A percentile compares a stretch with the other conserved stretches of the same genome.
Conservation (phyloP, 2,113 vertebrate species). For the Toxostoma redivivum region DNA sequence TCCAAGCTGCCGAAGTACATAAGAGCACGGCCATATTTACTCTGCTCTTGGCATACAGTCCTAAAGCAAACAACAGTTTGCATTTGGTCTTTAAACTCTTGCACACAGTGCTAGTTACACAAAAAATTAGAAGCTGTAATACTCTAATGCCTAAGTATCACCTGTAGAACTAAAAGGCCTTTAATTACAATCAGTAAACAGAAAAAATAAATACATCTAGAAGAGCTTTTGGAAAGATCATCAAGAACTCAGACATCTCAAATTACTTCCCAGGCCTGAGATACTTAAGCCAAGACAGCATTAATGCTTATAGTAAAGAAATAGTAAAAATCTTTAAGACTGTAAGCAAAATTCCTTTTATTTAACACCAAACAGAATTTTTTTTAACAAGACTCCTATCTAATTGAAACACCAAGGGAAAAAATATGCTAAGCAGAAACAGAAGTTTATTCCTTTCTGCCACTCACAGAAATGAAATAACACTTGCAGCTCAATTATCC, state of each 20-base stretch:
- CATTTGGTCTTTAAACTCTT: not conserved
- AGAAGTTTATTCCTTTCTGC: not conserved
- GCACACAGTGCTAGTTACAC: not conserved
- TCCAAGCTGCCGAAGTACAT: not conserved
- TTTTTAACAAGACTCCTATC: not conserved
- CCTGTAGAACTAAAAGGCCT: not conserved
- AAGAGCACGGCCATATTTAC: not conserved
- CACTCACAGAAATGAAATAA: not conserved
- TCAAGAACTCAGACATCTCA: not conserved
- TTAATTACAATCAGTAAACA: not conserved
- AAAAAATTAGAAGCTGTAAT: not conserved
- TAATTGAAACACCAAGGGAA: not conserved
- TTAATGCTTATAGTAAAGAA: not conserved
- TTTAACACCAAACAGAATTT: not conserved
- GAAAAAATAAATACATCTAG: not conserved
- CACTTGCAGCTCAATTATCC: not conserved
- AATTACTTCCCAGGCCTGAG: not conserved
- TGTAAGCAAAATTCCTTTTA: not conserved
- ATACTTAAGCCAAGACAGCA: not conserved
- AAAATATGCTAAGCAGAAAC: not conserved
- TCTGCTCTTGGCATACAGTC: not conserved
- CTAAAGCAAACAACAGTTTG: not conserved
- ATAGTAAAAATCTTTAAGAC: not conserved
- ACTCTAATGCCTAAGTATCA: not conserved
- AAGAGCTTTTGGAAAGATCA: not conserved